Conservation (phyloP, 2,113 vertebrate species). For the Pantherophis guttatus region DNA sequence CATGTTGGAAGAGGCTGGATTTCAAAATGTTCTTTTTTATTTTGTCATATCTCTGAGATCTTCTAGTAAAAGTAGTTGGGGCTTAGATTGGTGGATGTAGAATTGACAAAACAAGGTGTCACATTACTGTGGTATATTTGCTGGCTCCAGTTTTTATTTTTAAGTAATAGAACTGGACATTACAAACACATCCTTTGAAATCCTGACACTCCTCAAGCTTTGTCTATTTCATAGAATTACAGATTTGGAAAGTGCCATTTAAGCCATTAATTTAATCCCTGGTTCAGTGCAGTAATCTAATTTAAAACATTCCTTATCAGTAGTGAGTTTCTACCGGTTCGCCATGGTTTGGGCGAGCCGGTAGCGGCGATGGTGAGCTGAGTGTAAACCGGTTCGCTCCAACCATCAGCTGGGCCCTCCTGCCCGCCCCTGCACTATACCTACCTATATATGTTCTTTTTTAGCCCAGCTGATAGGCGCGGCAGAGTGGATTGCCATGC, state of each 20-base stretch:
- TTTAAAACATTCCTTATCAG: background rate
- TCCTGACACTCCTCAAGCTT: background rate
- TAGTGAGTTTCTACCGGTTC: no score
- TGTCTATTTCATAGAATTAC: background rate
- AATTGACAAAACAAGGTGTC: background rate
- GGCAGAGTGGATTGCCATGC: no score
- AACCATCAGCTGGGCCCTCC: no score
- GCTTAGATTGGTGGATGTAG: background rate
- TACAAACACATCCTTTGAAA: background rate
- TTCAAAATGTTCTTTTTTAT: no score
- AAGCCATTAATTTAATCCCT: background rate
- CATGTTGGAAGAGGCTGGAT: background rate
- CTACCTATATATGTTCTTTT: no score
- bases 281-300: background rate
- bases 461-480: no score
- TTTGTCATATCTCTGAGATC: no score
- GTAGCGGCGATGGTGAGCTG: no score
- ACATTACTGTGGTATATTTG: no score
- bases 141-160: background rate
- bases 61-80: background rate
- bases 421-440: no score
- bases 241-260: background rate
- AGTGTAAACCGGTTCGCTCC: no score
- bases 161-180: background rate
- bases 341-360: no score